A percentile compares a stretch with the other conserved stretches of the same genome.
Conservation (phyloP, 2,888 invertebrate genomes). For the Oligia latruncula region DNA sequence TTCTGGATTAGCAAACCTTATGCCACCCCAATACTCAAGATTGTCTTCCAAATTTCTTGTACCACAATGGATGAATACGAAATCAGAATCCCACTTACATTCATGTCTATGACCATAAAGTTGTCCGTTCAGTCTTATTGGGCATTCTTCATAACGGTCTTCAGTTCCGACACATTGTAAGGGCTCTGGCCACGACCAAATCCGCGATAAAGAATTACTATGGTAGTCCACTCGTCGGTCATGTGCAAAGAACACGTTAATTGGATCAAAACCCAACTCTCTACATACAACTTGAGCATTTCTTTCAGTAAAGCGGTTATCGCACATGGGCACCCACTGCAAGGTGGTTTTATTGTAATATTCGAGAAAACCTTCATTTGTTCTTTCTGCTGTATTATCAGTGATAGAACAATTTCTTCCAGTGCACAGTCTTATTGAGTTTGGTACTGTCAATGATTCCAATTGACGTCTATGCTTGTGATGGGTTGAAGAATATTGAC, state of each 20-base stretch:
- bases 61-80: slow-evolving; percentile 98
- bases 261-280: slow-evolving; percentile 96
- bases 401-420: slow-evolving; percentile 92
- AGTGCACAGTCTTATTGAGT: slow-evolving; percentile 94
- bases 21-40: slow-evolving; percentile 98
- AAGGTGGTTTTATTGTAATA: slow-evolving; percentile 98
- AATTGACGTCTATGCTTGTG: slow-evolving; percentile 88
- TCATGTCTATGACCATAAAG: slow-evolving; percentile 95
- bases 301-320: slow-evolving; percentile 97
- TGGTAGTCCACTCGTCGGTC: slow-evolving; percentile 97
- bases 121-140: slow-evolving; percentile 96
- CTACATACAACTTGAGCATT: slow-evolving; percentile 99
- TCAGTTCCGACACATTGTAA: slow-evolving; percentile 95
- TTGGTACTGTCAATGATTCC: slow-evolving; percentile 89
- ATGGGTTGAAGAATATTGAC: slow-evolving; percentile 78
- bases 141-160: slow-evolving; percentile 94
- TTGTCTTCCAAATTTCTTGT: slow-evolving; percentile 91
- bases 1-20: slow-evolving; percentile 96
- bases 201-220: slow-evolving; percentile 95
- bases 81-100: slow-evolving; percentile 97
- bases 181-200: slow-evolving; percentile 99
- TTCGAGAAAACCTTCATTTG: slow-evolving; percentile 97
- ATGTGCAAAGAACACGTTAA: slow-evolving; percentile 96
- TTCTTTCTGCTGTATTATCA: slow-evolving; percentile 86
- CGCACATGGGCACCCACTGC: slow-evolving; percentile 99